Base-by-base conservation (phyloP, 2,113 vertebrate species). In the Anarrhichthys ocellatus region DNA sequence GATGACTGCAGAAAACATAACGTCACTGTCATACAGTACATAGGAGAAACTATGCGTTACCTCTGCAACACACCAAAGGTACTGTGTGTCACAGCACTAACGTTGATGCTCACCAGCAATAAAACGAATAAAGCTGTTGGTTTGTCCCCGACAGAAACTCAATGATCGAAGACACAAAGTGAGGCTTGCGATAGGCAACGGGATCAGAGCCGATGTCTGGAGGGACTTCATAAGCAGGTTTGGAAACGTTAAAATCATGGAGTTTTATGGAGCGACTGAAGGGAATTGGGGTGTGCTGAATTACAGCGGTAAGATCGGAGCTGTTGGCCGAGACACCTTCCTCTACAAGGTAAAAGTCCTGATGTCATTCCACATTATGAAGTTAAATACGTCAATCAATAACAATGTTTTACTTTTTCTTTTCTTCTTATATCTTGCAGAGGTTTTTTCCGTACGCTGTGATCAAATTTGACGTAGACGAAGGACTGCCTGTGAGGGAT, bases 1-100 rank as follows among this genome's bases (percentile, higher is more conserved):
- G 95, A 96, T 5, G 97, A 98, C 80, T 97, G 97, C 90, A 95
- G 96, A 80, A 97, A 96, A 90, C 95, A 96, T 24, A 94, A 97
- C 0, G 92, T 95, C 42, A 97, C 96, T 0, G 94, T 95, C 80
- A 95, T 98, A 76, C 96, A 96, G 90, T 97, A 97, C 75, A 96
- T 98, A 0, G 97, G 97, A 15, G 97, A 98, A 84, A 93, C 94
- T 8, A 90, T 98, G 87, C 94, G 95, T 2, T 97, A 97, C 78
- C 92, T 97, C 73, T 96, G 96, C 91, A 97, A 94, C 76, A 77
- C 92, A 9, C 95, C 96, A 54, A 89, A 94, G 96, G 96, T 97
- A 46, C 9, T 18, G 7, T 18, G 5, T 10, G 27, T 46, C 4
- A 40, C 27, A 62, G n/a, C 24, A 34, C 0, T 20, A 0, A 32